Conservation (phyloP, 2,888 invertebrate genomes). For the Pristionchus mayeri region DNA sequence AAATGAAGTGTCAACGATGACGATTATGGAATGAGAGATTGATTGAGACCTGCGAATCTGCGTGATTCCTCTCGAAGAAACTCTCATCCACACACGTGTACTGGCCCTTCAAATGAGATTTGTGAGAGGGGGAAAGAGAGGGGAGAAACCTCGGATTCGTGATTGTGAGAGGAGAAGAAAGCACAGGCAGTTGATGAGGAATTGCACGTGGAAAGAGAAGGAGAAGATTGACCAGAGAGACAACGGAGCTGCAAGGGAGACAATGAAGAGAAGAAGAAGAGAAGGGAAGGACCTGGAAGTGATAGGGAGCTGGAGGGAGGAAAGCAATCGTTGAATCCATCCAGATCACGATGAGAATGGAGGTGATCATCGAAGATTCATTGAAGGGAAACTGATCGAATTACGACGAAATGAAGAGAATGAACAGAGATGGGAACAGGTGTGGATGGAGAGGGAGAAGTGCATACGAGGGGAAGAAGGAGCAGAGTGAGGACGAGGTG, state of each 20-base stretch:
- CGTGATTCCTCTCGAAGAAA: neutral
- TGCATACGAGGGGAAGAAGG: neutral
- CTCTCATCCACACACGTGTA: slow-evolving; percentile 46
- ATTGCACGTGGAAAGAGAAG: slow-evolving; percentile 1
- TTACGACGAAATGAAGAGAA: neutral
- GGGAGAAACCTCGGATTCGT: slow-evolving; percentile 30
- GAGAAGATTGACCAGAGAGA: slow-evolving; percentile 1
- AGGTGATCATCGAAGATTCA: neutral
- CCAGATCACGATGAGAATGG: neutral
- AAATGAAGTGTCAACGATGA: neutral
- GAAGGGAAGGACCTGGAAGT: neutral
- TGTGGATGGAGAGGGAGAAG: neutral
- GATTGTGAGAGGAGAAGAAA: slow-evolving; percentile 36
- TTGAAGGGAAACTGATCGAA: neutral
- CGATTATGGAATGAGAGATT: no score
- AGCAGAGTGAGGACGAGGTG: neutral
- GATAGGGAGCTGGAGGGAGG: slow-evolving; percentile 30
- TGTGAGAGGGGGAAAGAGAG: slow-evolving; percentile 36
- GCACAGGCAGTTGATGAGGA: slow-evolving; percentile 45
- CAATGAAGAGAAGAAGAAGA: neutral
- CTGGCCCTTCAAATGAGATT: slow-evolving; percentile 41
- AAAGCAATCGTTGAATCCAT: neutral
- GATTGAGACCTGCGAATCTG: neutral
- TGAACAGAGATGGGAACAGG: neutral
- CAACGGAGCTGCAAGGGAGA: slow-evolving; percentile 6